Base-by-base conservation (phyloP, 2,888 invertebrate species). In the Ecdyonurus torrentis region DNA sequence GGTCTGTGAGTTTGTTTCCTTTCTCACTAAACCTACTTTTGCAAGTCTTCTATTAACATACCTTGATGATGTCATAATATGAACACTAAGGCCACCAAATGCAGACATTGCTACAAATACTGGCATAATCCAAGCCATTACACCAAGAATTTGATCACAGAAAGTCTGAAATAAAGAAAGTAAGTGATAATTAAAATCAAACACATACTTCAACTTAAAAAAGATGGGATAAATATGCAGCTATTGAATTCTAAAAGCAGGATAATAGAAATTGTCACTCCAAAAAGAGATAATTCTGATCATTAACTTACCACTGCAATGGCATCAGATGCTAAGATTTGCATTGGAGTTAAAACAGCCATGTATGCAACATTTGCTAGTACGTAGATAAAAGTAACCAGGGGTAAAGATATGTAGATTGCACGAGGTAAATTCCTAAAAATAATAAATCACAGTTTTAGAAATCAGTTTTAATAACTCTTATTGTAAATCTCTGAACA, bases 11-110 rank as follows among this genome's bases (percentile, higher is more conserved):
- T n/a, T n/a, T n/a, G n/a, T n/a, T n/a, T n/a, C n/a, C n/a, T n/a
- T n/a, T n/a, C n/a, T n/a, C n/a, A n/a, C n/a, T n/a, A n/a, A n/a
- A n/a, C n/a, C n/a, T n/a, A n/a, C n/a, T n/a, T n/a, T n/a, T n/a
- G n/a, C n/a, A n/a, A n/a, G n/a, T n/a, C n/a, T n/a, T n/a, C n/a
- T n/a, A n/a, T n/a, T 52, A 15, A 18, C n/a, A 2, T 70, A 81
- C 82, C 83, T 83, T 1, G 95, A 93, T 7, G 93, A 92, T 22
- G 96, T 89, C 89, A 97, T 94, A 61, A 97, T 91, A 71, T 94
- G 94, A 62, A 96, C 94, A 65, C 93, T 91, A 2, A 97, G 79
- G 1, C 95, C 94, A 64, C 96, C 96, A 71, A 95, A 84, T 1
- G 93, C 89, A 0, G 96, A 95, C 63, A 93, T 81, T 0, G 95